A percentile compares a stretch with the other conserved stretches of the same genome.
Evolutionary conservation across 2,113 vertebrate species (phyloP).

Genomic region (Gavia stellata): DNA sequence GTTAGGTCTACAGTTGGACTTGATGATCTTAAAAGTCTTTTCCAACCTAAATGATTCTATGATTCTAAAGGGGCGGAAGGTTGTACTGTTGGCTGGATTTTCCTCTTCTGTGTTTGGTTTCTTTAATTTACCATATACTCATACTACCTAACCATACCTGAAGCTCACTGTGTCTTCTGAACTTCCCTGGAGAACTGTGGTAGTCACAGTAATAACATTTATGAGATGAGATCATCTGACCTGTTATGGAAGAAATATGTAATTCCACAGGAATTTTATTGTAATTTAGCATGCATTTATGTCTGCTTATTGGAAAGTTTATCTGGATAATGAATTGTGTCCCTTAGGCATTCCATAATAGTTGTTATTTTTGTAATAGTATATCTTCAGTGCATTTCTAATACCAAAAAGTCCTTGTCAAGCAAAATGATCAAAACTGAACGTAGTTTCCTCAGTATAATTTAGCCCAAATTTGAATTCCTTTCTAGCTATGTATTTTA

Average conservation of each 20-base stretch:
- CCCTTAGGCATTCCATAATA: slow-evolving; percentile 30
- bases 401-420: slow-evolving; percentile 20
- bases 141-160: not conserved
- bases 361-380: slow-evolving; percentile 49
- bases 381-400: not conserved
- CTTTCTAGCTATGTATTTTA: slow-evolving; percentile 21
- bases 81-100: not conserved
- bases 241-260: not conserved
- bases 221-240: slow-evolving; percentile 39
- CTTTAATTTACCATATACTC: not conserved
- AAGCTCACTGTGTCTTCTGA: not conserved
- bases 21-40: too few relatives aligned
- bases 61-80: not conserved
- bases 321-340: slow-evolving; percentile 58
- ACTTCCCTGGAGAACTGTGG: not conserved
- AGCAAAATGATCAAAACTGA: slow-evolving; percentile 29
- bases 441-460: not conserved
- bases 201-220: not conserved
- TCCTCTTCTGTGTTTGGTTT: not conserved
- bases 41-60: too few relatives aligned
- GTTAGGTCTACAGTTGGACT: too few relatives aligned
- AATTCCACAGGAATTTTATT: slow-evolving; percentile 58
- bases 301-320: slow-evolving; percentile 33
- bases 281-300: slow-evolving; percentile 52
- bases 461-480: slow-evolving; percentile 46